Conservation (phyloP, 2,797 vertebrate species). For the Rhinoraja longicauda region DNA sequence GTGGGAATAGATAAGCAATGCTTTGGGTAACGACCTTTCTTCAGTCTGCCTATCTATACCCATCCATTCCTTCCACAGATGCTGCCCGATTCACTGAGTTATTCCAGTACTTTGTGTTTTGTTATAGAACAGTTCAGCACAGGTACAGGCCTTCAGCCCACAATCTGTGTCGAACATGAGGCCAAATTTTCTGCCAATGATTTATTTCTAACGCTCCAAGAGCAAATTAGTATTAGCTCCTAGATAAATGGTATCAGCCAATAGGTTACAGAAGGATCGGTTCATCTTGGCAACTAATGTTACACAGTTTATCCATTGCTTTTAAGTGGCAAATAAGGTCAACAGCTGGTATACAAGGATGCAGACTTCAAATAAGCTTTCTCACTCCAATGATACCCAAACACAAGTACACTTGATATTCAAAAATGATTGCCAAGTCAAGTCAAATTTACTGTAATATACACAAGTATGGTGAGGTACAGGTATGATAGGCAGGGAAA, state of each 20-base stretch:
- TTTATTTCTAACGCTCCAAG: not conserved
- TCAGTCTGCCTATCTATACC: too few relatives aligned
- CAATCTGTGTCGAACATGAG: too few relatives aligned
- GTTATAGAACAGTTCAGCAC: too few relatives aligned
- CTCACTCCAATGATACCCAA: not conserved
- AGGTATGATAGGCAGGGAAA: too few relatives aligned
- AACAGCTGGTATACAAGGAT: not conserved
- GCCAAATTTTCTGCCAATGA: not conserved
- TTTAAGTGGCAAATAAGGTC: not conserved
- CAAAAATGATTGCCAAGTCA: not conserved
- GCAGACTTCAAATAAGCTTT: not conserved
- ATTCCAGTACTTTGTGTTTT: too few relatives aligned
- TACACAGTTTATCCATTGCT: not conserved
- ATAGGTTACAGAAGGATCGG: not conserved
- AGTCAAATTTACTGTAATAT: too few relatives aligned
- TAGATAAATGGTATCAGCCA: not conserved
- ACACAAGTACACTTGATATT: not conserved
- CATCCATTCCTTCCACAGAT: too few relatives aligned
- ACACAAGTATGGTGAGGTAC: too few relatives aligned
- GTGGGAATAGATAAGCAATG: too few relatives aligned
- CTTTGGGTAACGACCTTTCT: too few relatives aligned
- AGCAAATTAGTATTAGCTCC: not conserved
- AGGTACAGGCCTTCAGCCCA: too few relatives aligned
- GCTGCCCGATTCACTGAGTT: too few relatives aligned
- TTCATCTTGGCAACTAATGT: constrained; percentile 1